phyloP scores from a whole-genome alignment of 1,140 invertebrate genomes.

The Drosophila ercepeae region DNA sequence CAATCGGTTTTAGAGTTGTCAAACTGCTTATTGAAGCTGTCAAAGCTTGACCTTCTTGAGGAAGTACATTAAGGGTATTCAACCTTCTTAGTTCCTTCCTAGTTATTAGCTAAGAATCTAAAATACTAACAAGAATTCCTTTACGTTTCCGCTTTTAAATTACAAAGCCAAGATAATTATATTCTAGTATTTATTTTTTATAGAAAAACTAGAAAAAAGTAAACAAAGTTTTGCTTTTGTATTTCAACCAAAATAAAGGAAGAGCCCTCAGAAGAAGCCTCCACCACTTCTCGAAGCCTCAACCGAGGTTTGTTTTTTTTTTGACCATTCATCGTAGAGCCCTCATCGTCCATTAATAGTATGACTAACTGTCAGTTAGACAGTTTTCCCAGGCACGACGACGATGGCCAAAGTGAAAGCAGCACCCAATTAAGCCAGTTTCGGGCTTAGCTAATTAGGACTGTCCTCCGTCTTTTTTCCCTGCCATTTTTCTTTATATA shows the following conservation, averaged over 20 bases:
- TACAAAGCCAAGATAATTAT: too few species aligned
- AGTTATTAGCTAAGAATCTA: too few species aligned
- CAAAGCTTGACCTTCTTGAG: too few species aligned
- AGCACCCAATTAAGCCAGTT: constrained; percentile 51
- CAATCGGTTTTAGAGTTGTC: too few species aligned
- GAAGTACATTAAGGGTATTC: too few species aligned
- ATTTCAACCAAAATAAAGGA: constrained; percentile 1
- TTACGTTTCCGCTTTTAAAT: too few species aligned
- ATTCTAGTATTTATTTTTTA: too few species aligned
- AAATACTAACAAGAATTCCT: too few species aligned
- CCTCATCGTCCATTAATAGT: constrained; percentile 34
- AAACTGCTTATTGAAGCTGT: too few species aligned
- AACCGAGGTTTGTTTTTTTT: background rate
- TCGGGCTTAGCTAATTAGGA: constrained; percentile 54
- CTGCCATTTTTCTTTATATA: background rate
- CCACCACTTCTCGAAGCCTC: too few species aligned
- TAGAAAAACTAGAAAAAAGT: too few species aligned
- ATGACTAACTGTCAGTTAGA: constrained; percentile 32
- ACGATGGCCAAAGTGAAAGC: constrained; percentile 31
- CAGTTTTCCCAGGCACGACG: constrained; percentile 36
- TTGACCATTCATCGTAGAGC: constrained; percentile 23
- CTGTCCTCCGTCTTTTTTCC: constrained; percentile 12
- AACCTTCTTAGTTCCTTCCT: too few species aligned
- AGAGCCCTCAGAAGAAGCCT: constrained; percentile 10
- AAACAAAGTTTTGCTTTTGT: background rate